Conservation (phyloP, 2,113 vertebrate genomes). For the Syngnathus typhle region DNA sequence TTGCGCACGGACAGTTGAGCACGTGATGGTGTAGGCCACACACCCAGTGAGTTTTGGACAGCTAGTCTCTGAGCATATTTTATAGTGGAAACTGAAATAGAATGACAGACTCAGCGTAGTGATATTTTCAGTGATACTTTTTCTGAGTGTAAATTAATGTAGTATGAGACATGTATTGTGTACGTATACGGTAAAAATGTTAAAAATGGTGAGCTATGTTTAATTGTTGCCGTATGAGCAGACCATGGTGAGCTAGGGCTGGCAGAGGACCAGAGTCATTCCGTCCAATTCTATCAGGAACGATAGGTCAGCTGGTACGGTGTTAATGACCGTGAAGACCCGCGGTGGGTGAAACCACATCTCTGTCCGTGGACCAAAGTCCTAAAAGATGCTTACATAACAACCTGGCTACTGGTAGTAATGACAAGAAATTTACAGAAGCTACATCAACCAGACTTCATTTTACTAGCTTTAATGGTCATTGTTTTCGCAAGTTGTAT, state of each 20-base stretch:
- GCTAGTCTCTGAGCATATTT: not conserved
- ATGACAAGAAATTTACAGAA: not conserved
- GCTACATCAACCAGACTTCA: not conserved
- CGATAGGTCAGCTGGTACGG: conserved; percentile 42
- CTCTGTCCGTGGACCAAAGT: conserved; percentile 9
- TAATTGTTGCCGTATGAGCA: conserved; percentile 24
- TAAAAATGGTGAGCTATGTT: not conserved
- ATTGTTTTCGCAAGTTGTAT: not conserved
- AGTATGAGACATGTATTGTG: not conserved
- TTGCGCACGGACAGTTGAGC: no score
- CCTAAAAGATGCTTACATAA: not conserved
- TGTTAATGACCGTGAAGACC: conserved; percentile 26
- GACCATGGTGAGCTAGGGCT: conserved; percentile 17
- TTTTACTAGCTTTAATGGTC: not conserved
- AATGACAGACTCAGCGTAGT: not conserved
- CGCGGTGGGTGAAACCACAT: conserved; percentile 9
- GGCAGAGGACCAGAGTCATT: conserved; percentile 40
- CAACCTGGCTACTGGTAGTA: conserved; percentile 10
- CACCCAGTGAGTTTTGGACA: not conserved
- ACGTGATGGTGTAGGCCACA: no score
- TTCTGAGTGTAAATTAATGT: not conserved
- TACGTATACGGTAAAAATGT: no score
- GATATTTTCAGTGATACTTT: not conserved
- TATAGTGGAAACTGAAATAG: not conserved
- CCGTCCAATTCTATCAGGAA: conserved; percentile 28